Evolutionary conservation across 2,888 invertebrate genomes (phyloP), one percentile per base, ranked within the genome.

Genomic region (Anoncus sp.): DNA sequence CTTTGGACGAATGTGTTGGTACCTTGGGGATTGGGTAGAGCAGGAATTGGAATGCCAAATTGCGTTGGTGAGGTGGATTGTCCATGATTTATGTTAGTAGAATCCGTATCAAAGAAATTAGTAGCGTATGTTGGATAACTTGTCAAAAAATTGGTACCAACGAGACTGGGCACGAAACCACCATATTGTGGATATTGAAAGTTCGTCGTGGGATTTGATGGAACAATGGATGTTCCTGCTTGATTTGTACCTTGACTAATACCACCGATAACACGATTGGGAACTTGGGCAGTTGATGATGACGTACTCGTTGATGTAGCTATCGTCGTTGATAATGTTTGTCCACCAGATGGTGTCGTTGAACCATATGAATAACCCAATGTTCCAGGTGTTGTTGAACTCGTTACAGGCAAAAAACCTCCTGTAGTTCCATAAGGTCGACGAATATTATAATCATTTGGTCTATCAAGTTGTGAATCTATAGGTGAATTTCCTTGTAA

Each of bases 1-100:
- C n/a, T n/a, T n/a, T n/a, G 5, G 27, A 7, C 7, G 7, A 22
- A 0, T 31, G n/a, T n/a, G n/a, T n/a, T n/a, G n/a, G 87, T 85
- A 65, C 80, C 86, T 20, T 83, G 84, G 14, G 65, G 24, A 4
- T n/a, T 45, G 9, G 75, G 75, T 16, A 77, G 60, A 10, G 79
- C 81, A 0, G 90, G 89, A 70, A 90, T 85, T 0, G 90, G 90
- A 24, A 90, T 77, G 0, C 83, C 87, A 18, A 90, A 89, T 27
- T 90, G 88, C 1, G 90, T 90, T 0, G 90, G 89, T 3, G 87
- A 81, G 24, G 85, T 59, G 0, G 86, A 49, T 43, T 84, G 84
- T 3, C 79, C 71, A 5, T 86, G 81, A 65, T 77, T 82, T 6
- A 81, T 24, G 3, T 80, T 20, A 20, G 77, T 43, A 51, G 66